phyloP scores from a whole-genome alignment of 2,888 invertebrate species.

The Platypus cylindrus region DNA sequence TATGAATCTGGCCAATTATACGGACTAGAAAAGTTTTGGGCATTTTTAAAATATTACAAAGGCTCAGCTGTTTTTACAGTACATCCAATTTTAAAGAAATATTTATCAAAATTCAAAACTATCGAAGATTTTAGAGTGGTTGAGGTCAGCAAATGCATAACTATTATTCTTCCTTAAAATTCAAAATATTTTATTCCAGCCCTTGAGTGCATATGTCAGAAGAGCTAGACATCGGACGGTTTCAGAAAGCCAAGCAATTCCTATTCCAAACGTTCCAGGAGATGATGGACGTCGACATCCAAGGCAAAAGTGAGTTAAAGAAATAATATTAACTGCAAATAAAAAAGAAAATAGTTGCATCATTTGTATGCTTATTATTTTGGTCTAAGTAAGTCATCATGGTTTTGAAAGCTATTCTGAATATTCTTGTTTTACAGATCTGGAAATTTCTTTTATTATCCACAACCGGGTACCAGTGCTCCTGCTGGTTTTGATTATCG shows the following conservation, averaged over 20 bases:
- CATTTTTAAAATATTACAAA: slow-evolving; percentile 93
- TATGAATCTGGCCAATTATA: slow-evolving; percentile 90
- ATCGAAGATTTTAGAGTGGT: slow-evolving; percentile 82
- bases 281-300: slow-evolving; percentile 18
- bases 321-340: background rate
- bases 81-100: slow-evolving; percentile 56
- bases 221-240: slow-evolving; percentile 51
- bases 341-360: background rate
- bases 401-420: background rate
- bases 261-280: slow-evolving; percentile 20
- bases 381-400: background rate
- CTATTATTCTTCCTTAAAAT: background rate
- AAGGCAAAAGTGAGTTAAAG: slow-evolving; percentile 22
- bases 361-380: background rate
- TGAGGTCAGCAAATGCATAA: slow-evolving; percentile 41
- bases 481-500: slow-evolving; percentile 29
- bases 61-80: slow-evolving; percentile 63
- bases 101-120: slow-evolving; percentile 67
- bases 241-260: slow-evolving; percentile 43
- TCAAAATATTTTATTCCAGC: slow-evolving; percentile 33
- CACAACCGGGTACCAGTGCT: slow-evolving; percentile 33
- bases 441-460: slow-evolving; percentile 21
- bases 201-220: slow-evolving; percentile 36
- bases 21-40: slow-evolving; percentile 99
- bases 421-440: slow-evolving; percentile 15